Evolutionary conservation across 2,113 vertebrate genomes (phyloP).

Genomic region (Cisticola juncidis): DNA sequence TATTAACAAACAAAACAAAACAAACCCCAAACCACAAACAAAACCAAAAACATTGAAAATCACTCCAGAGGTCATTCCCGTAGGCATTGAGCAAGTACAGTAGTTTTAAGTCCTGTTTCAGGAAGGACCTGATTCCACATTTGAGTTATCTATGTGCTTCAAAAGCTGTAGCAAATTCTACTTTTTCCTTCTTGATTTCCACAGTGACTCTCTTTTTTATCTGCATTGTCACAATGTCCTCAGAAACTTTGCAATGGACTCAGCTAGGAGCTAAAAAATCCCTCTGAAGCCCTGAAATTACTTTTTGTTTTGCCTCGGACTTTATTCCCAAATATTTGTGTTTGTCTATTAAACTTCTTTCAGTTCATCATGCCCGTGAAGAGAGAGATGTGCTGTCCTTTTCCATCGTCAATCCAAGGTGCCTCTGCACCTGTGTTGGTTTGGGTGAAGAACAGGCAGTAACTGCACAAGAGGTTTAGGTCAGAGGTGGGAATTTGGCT

Average conservation of each 20-base stretch:
- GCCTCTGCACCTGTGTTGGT: not conserved
- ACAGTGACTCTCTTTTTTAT: not conserved
- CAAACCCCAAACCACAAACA: too few species aligned
- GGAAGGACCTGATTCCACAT: not conserved
- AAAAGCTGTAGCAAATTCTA: not conserved
- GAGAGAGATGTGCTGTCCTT: not conserved
- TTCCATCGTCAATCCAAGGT: not conserved
- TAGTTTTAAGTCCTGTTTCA: not conserved
- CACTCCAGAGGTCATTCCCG: not conserved
- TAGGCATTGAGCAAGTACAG: not conserved
- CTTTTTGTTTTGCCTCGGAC: not conserved
- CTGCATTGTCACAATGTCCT: not conserved
- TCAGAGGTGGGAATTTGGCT: not conserved
- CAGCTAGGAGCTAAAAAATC: not conserved
- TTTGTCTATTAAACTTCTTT: not conserved
- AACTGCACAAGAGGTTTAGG: not conserved
- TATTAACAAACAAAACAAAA: not conserved
- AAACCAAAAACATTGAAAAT: not conserved
- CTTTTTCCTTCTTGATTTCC: not conserved
- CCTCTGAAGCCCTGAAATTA: not conserved
- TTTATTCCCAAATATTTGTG: not conserved
- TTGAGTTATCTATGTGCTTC: not conserved
- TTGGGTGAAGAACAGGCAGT: not conserved
- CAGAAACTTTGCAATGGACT: not conserved
- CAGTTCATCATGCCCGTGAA: not conserved